phyloP scores from a whole-genome alignment of 2,113 vertebrate genomes.

The Phodopus roborovskii region DNA sequence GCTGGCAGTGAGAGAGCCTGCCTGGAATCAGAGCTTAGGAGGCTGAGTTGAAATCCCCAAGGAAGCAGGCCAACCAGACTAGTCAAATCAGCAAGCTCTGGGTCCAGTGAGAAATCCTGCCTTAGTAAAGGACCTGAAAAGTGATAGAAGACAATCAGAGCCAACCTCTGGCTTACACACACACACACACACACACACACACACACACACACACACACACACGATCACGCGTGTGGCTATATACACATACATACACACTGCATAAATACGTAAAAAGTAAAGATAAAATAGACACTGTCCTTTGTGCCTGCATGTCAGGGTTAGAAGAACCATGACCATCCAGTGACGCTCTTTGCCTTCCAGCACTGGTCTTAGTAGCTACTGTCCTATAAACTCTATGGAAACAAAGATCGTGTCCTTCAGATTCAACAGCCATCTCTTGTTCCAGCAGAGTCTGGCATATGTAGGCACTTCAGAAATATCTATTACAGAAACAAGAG shows the following conservation, averaged over 20 bases:
- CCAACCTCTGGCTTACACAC: background rate
- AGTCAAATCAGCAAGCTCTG: background rate
- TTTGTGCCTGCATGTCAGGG: background rate
- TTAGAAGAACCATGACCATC: background rate
- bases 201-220: too few relatives aligned
- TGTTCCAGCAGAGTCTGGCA: background rate
- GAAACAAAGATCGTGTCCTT: background rate
- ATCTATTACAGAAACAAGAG: conserved; percentile 1
- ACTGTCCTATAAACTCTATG: background rate
- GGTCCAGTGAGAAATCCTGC: background rate
- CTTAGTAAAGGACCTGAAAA: background rate
- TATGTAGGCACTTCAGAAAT: background rate
- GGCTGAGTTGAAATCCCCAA: background rate
- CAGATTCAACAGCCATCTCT: background rate
- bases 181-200: too few relatives aligned
- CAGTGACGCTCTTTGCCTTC: background rate
- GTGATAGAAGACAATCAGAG: background rate
- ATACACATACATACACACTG: too few relatives aligned
- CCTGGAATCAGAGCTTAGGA: background rate
- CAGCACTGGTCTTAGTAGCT: background rate
- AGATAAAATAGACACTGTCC: background rate
- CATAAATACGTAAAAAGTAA: background rate
- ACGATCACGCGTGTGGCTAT: too few relatives aligned
- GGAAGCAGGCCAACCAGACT: background rate
- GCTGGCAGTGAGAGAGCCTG: too few relatives aligned